These are phyloP conservation scores for Aphelinus atriplicis DNA, from an alignment of 1,140 invertebrate genomes.

Conservation along the genomic window DNA sequence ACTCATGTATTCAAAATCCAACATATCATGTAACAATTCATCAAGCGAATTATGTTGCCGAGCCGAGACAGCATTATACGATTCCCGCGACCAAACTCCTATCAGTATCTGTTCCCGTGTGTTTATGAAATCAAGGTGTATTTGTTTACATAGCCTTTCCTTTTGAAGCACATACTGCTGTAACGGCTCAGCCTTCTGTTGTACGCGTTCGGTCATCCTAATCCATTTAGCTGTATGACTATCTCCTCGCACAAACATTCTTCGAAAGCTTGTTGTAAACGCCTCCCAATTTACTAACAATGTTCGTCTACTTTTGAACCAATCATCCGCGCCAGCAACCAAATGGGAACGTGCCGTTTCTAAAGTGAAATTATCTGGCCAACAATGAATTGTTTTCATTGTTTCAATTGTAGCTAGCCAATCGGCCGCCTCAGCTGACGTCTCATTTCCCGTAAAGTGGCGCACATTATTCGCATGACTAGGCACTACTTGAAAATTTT, in stretches of 20 bases:
- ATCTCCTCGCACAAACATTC: background rate
- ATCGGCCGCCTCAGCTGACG: background rate
- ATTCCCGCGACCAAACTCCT: constrained; percentile 26
- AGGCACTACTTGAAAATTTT: constrained; percentile 31
- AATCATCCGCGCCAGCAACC: constrained; percentile 18
- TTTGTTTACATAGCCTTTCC: constrained; percentile 20
- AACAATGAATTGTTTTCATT: constrained; percentile 7
- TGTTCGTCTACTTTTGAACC: background rate
- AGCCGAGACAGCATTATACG: constrained; percentile 26
- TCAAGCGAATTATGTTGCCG: constrained; percentile 1
- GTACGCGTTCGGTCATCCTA: constrained; percentile 23
- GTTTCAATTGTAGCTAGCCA: constrained; percentile 25
- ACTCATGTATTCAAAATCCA: constrained; percentile 13
- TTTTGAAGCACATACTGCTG: constrained; percentile 22
- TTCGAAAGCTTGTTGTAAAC: constrained; percentile 1
- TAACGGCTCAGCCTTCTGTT: constrained; percentile 14
- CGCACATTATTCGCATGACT: constrained; percentile 22
- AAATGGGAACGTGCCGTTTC: constrained; percentile 26
- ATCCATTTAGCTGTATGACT: constrained; percentile 12
- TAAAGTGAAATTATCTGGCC: constrained; percentile 10
- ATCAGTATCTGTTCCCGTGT: constrained; percentile 33
- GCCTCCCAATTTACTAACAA: background rate
- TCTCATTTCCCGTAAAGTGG: constrained; percentile 16
- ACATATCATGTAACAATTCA: constrained; percentile 27
- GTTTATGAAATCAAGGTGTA: constrained; percentile 1